Evolutionary conservation across 1,140 invertebrate genomes (phyloP), one percentile per base, ranked within the genome.

Genomic region (Hypsibius dujardini): DNA sequence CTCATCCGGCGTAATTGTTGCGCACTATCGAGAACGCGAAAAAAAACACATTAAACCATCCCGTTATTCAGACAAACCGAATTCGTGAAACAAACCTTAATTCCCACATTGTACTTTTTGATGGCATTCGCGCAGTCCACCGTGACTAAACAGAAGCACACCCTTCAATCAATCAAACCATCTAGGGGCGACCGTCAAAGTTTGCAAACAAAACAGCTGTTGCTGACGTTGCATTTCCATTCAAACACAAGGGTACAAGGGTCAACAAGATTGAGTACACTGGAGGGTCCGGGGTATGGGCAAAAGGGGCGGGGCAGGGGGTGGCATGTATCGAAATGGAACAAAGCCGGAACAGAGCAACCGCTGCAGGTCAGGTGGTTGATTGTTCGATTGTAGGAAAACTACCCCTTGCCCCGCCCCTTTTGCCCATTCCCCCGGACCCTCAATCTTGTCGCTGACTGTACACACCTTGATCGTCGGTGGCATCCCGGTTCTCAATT

Each of bases 1-100:
- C 78, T 98, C 95, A 82, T 98, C 95, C 1, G 95, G 95, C 1
- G 95, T 98, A 73, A 98, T 98, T 2, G 95, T 98, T 1, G 95
- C 95, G 80, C 95, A 98, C 81, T 67, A 42, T 28, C 28, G 28
- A 28, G 28, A 28, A 28, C 28, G 28, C 28, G 62, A 15, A 67
- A 67, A 15, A 0, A n/a, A 12, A 56, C 50, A 56, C 7, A 56
- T 56, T 56, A 56, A 56, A 56, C n/a, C 50, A 56, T 12, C 50
- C 50, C 7, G n/a, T 56, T 56, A 56, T 56, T 56, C n/a, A 12
- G 50, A n/a, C 50, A 56, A 56, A 12, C 50, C 50, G n/a, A 7
- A 56, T 12, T 12, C 50, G n/a, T 0, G n/a, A 56, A 56, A 56
- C 50, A n/a, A 12, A 67, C 62, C 42, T 98, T 98, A 72, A 98